Conservation (phyloP, 2,113 vertebrate species). For the Prietella phreatophila region DNA sequence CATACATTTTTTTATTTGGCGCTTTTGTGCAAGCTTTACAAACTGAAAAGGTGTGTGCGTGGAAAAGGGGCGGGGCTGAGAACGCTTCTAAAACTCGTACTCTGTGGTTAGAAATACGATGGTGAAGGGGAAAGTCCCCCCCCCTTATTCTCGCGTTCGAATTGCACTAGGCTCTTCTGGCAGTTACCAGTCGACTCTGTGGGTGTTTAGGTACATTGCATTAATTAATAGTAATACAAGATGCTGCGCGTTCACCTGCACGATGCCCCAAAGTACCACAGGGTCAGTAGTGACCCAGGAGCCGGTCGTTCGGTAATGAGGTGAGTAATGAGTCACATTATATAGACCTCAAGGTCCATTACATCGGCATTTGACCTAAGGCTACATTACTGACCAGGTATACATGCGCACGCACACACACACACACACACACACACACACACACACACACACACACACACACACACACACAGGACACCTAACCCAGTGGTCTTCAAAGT, state of each 20-base stretch:
- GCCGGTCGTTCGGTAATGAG: neutral
- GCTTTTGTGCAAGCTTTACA: too few species aligned
- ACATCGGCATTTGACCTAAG: neutral
- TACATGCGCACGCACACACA: neutral
- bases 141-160: too few species aligned
- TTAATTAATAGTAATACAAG: neutral
- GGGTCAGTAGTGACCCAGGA: neutral
- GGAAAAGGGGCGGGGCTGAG: too few species aligned
- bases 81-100: neutral
- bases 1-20: too few species aligned
- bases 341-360: neutral
- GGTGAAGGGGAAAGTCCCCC: too few species aligned
- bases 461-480: too few species aligned
- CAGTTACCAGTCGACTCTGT: too few species aligned
- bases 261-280: neutral
- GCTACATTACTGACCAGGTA: neutral
- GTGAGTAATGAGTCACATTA: neutral
- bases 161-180: neutral
- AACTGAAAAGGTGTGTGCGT: too few species aligned
- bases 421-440: neutral
- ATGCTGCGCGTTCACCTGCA: neutral
- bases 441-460: neutral
- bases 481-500: too few species aligned
- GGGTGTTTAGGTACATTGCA: neutral
- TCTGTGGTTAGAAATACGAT: too few species aligned